Evolutionary conservation across 2,888 invertebrate species (phyloP).

Genomic region (Lordiphosa andalusiaca): DNA sequence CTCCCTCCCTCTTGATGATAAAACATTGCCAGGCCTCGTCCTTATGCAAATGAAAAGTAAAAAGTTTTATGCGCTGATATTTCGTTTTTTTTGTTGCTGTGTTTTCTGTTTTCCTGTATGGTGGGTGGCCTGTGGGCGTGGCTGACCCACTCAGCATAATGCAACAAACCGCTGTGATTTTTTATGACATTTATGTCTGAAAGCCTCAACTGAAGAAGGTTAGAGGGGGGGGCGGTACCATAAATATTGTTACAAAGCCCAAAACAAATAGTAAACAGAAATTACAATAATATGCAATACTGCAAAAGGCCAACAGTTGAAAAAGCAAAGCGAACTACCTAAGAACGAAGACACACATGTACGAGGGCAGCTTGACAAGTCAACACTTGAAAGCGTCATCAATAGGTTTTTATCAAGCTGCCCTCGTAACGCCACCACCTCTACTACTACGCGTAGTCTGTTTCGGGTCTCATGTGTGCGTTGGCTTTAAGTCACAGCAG

Average conservation of each 20-base stretch:
- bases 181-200: slow-evolving; percentile 32
- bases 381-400: not conserved
- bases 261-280: slow-evolving; percentile 73
- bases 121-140: slow-evolving; percentile 15
- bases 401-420: no score
- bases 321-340: slow-evolving; percentile 1
- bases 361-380: slow-evolving; percentile 1
- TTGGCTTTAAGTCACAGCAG: slow-evolving; percentile 70
- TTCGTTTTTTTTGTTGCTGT: slow-evolving; percentile 37
- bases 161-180: slow-evolving; percentile 39
- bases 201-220: not conserved
- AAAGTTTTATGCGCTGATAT: slow-evolving; percentile 51
- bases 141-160: slow-evolving; percentile 37
- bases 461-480: slow-evolving; percentile 25
- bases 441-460: slow-evolving; percentile 14
- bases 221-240: slow-evolving; percentile 12
- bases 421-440: not conserved
- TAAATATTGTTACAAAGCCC: slow-evolving; percentile 69
- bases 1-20: slow-evolving; percentile 6
- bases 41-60: slow-evolving; percentile 69
- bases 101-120: slow-evolving; percentile 35
- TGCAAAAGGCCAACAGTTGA: slow-evolving; percentile 64
- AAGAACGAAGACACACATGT: slow-evolving; percentile 11
- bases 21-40: slow-evolving; percentile 17
- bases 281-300: slow-evolving; percentile 74